Base-by-base conservation (phyloP, 64 coral and sea anemone species). In the Montipora sp. region DNA sequence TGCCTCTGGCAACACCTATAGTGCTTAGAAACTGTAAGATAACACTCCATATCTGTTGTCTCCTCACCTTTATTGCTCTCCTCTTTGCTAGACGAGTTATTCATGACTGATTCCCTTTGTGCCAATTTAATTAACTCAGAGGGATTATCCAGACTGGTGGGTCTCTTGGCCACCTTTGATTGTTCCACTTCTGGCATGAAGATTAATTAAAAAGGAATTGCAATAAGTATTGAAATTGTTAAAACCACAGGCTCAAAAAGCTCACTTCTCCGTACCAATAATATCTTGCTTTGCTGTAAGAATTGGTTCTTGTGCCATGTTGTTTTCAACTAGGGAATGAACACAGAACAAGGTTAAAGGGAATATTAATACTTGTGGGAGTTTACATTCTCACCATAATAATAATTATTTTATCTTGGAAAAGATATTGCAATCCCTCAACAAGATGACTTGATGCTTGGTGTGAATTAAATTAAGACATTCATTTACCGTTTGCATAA, bases 31-130 rank as follows among this genome's bases (percentile, higher is more conserved):
- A 36, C 36, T 0, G 36, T 36, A 36, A 36, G 36, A 36, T 36
- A 36, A 36, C 36, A 36, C 36, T 36, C 36, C 36, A 36, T 36
- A 36, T 36, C 36, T 36, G 1, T 36, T 36, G 36, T 36, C 36
- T 36, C 82, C 8, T 46, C 4, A 21, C 5, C 61, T 3, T 70
- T 48, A 16, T 67, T 60, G 27, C 18, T 65, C 5, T 83, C 59
- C 14, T 83, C 80, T 47, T 69, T 70, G 70, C 5, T 84, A 45
- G 45, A 19, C 3, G 63, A n/a, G 46, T 71, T 71, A 49, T 49
- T 84, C 15, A 71, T 69, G 10, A 84, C 63, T 45, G 47, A 48
- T 84, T 70, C 63, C 61, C 65, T 84, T 13, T 84, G 82, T 20
- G 61, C 63, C 10, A 70, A 45, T 49, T 70, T 84, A 0, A 84